Evolutionary conservation across 1,140 invertebrate genomes (phyloP), one percentile per base, ranked within the genome.

Genomic region (Drosophila sulfurigaster): DNA sequence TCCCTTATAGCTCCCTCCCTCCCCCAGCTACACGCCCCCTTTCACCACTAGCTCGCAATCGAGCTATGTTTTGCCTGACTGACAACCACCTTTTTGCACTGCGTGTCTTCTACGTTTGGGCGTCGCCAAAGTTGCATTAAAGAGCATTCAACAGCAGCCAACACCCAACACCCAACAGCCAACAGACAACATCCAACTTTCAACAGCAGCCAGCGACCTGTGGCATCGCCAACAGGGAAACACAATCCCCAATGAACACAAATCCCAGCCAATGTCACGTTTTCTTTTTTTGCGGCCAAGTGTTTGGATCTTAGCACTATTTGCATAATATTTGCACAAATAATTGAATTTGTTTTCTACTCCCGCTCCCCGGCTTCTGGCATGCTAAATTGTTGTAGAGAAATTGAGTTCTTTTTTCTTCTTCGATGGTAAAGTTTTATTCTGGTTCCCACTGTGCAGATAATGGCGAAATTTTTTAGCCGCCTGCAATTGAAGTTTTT

Each of bases 271-370:
- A 80, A 77, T 80, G 82, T 90, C 86, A 81, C 78, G 70, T 79
- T 77, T 54, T 67, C 64, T 49, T 38, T 54, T 54, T 54, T 59
- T 35, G 64, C 41, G 66, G 64, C 43, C 59, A 60, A 60, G 46
- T 63, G 45, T 68, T 49, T 64, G 72, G 51, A 68, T 52, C 49
- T 51, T 35, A 8, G 43, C 54, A 67, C 56, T 91, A 91, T 91
- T 91, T 91, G 88, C 88, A 91, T 91, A 91, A 91, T 91, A 91
- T 91, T 91, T 91, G 88, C 88, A 79, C 83, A 91, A 91, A 91
- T 91, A 91, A 91, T 91, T 91, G 88, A 91, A 91, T 91, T 91
- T 91, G 70, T 78, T 73, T 88, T 79, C 75, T 79, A 16, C 57
- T 35, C 35, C 30, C 38, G 5, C 20, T 52, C 48, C 30, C 4